phyloP scores from a whole-genome alignment of 2,888 invertebrate species.

The Cyaniris semiargus region DNA sequence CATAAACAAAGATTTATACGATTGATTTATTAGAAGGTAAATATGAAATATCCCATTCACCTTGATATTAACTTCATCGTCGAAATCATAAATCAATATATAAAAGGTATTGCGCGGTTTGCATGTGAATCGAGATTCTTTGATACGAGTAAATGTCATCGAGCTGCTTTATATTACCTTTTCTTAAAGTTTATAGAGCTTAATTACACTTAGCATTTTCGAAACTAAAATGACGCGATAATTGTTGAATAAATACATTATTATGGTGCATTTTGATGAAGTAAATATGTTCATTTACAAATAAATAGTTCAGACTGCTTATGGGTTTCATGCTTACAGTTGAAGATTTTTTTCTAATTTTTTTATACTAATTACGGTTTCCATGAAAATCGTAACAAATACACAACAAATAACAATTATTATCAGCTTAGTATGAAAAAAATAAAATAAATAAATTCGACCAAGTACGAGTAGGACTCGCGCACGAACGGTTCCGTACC shows the following conservation, averaged over 20 bases:
- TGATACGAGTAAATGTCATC: constrained; percentile 38
- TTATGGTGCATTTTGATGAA: not conserved
- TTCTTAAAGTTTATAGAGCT: constrained; percentile 32
- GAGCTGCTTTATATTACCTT: constrained; percentile 30
- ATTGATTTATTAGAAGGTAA: constrained; percentile 66
- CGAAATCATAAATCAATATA: constrained; percentile 42
- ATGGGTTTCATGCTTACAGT: not conserved
- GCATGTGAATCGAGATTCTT: constrained; percentile 38
- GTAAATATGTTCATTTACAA: not conserved
- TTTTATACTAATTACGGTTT: too few relatives aligned
- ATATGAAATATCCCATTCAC: constrained; percentile 59
- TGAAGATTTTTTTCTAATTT: too few relatives aligned
- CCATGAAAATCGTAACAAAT: too few relatives aligned
- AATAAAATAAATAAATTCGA: too few relatives aligned
- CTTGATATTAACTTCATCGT: constrained; percentile 43
- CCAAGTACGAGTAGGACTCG: too few relatives aligned
- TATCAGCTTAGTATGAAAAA: too few relatives aligned
- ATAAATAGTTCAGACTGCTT: not conserved
- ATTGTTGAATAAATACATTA: constrained; percentile 11
- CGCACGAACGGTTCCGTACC: too few relatives aligned
- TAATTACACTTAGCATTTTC: constrained; percentile 17
- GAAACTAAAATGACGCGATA: constrained; percentile 13
- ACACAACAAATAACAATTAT: too few relatives aligned
- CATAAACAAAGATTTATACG: constrained; percentile 74
- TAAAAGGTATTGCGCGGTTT: constrained; percentile 36